A percentile compares a stretch with the other conserved stretches of the same genome.
These are phyloP conservation scores for Spizella passerina DNA, from an alignment of 2,797 vertebrate genomes.

Conservation along the genomic window DNA sequence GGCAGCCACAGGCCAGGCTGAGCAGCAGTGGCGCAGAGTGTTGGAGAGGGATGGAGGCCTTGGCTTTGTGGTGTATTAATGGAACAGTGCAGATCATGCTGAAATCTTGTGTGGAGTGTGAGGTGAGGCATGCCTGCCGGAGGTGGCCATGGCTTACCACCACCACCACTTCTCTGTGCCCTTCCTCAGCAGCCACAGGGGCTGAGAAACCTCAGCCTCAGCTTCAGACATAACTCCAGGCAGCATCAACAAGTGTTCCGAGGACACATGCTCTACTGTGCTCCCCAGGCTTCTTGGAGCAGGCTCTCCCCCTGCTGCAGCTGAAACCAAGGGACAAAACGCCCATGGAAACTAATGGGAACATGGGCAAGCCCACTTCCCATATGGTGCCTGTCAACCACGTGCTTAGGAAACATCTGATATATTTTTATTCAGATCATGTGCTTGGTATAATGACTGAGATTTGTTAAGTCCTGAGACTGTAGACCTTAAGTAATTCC, in stretches of 20 bases:
- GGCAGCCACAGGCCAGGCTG: neutral
- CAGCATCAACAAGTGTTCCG: neutral
- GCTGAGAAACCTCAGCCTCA: neutral
- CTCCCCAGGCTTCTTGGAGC: neutral
- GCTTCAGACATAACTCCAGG: neutral
- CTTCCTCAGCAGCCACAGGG: neutral
- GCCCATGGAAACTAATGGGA: neutral
- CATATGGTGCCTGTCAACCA: conserved; percentile 71
- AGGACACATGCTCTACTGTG: neutral
- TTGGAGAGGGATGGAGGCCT: neutral
- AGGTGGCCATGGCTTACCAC: fast-evolving
- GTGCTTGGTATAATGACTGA: conserved; percentile 5
- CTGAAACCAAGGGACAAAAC: neutral
- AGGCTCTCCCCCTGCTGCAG: neutral
- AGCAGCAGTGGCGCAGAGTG: neutral
- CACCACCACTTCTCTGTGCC: fast-evolving
- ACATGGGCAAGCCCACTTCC: conserved; percentile 37
- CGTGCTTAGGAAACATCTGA: conserved; percentile 37
- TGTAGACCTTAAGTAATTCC: conserved; percentile 16
- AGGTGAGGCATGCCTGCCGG: fast-evolving
- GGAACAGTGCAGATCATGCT: fast-evolving
- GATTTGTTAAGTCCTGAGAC: neutral
- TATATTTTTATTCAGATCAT: conserved; percentile 51
- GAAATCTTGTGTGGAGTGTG: neutral
- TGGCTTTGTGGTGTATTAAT: neutral